Evolutionary conservation across 2,113 vertebrate genomes (phyloP), one percentile per base, ranked within the genome.

Genomic region (Sturnira hondurensis): DNA sequence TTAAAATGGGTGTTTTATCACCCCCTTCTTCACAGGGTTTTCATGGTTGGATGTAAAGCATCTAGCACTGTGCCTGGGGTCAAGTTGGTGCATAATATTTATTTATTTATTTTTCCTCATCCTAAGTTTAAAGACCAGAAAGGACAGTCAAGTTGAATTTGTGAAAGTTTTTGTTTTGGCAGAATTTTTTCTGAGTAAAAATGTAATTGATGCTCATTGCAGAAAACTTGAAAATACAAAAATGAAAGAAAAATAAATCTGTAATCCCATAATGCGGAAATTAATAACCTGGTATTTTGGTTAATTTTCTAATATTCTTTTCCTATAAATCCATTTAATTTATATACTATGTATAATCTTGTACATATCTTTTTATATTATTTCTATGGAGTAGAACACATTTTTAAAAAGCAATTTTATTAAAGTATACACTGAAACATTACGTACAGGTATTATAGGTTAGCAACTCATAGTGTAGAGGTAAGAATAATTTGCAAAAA

Each of bases 171-270:
- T 58, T 58, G 56, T 78, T 65, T 85, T 77, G 45, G 38, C 22
- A 77, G 63, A 58, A 38, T 80, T 36, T 78, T 90, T 56, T 15
- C 31, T 52, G 1, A 65, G 56, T 86, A 26, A 81, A 89, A 63
- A 85, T 81, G 0, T 47, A 89, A 63, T 76, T 86, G 13, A 82
- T 83, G 38, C 31, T 67, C 43, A 86, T 33, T 89, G 28, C 14
- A 78, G 54, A 93, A 90, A 92, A 90, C n/a, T 77, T 71, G 76
- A 76, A 90, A 96, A 85, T 81, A 89, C 6, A 85, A n/a, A 50
- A 43, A 43, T 5, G 43, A 43, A 8, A 82, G 38, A 92, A 71
- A 78, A 95, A 52, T 36, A 86, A 90, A 90, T 63, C 45, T 16
- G 50, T 78, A 74, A 47, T 70, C 38, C 33, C 24, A 86, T 11